A percentile compares a stretch with the other conserved stretches of the same genome.
Conservation (phyloP, 2,888 invertebrate species). For the Halictus quadricinctus region DNA sequence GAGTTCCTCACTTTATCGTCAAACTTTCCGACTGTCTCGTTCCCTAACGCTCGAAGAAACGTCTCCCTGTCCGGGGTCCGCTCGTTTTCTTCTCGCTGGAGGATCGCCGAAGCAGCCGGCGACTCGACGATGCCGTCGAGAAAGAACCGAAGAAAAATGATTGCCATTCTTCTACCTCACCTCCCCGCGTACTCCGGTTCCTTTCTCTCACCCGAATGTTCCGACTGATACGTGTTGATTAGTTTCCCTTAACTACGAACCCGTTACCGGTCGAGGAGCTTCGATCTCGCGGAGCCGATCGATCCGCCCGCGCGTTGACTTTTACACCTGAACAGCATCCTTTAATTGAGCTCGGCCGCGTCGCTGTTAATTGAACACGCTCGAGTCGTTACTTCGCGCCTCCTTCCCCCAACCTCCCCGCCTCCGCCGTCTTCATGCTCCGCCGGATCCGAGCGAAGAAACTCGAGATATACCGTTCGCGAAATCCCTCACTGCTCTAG, state of each 20-base stretch:
- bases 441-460: background rate
- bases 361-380: slow-evolving; percentile 57
- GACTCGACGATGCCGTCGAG: background rate
- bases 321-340: slow-evolving; percentile 61
- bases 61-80: background rate
- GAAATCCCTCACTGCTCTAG: background rate
- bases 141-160: slow-evolving; percentile 46
- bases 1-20: background rate
- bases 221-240: slow-evolving; percentile 61
- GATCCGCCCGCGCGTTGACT: slow-evolving; percentile 56
- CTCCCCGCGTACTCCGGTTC: too few relatives aligned
- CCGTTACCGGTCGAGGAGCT: slow-evolving; percentile 25
- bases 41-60: background rate
- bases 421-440: background rate
- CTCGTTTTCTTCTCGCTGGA: background rate
- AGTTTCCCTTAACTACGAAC: slow-evolving; percentile 57
- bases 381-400: slow-evolving; percentile 59
- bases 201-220: background rate
- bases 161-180: slow-evolving; percentile 27
- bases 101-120: background rate
- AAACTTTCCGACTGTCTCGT: slow-evolving; percentile 20
- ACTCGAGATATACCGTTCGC: background rate
- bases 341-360: slow-evolving; percentile 60
- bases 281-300: slow-evolving; percentile 50
- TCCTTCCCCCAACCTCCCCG: background rate